Evolutionary conservation across 1,140 invertebrate genomes (phyloP).

Genomic region (Eufriesea mexicana): DNA sequence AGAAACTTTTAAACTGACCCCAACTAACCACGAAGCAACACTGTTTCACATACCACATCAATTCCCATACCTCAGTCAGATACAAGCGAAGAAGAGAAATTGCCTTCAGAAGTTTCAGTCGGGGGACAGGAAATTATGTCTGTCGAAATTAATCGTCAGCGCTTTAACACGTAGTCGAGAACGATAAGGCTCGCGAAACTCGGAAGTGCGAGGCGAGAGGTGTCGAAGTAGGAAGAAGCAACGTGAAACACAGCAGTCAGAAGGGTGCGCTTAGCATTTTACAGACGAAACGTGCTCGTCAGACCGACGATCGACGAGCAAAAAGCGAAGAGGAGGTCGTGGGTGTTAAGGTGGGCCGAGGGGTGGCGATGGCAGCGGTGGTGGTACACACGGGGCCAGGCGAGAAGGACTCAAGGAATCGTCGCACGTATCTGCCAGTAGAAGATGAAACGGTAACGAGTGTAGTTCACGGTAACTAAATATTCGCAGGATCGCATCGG

Average conservation of each 20-base stretch:
- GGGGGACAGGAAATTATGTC: conserved; percentile 38
- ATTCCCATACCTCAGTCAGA: background rate
- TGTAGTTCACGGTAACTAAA: conserved; percentile 65
- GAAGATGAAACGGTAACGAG: conserved; percentile 68
- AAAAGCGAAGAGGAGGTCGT: conserved; percentile 19
- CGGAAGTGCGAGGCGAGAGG: no score
- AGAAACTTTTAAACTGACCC: no score
- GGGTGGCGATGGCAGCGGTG: background rate
- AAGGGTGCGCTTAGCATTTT: conserved; percentile 50
- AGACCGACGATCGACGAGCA: conserved; percentile 56
- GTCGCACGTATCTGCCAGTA: conserved; percentile 63
- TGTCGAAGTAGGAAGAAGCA: conserved; percentile 20
- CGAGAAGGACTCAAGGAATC: conserved; percentile 55
- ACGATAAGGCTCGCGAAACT: background rate
- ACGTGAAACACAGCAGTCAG: conserved; percentile 26
- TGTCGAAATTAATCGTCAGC: conserved; percentile 42
- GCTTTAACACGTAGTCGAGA: conserved; percentile 24
- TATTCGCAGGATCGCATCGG: conserved; percentile 57
- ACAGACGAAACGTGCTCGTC: conserved; percentile 51
- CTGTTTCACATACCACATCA: no score
- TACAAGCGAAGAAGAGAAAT: conserved; percentile 1
- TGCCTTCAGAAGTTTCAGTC: background rate
- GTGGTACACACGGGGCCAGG: no score
- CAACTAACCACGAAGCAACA: no score
- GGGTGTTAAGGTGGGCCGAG: background rate